Conservation (phyloP, 2,113 vertebrate genomes). For the Serinus canaria region DNA sequence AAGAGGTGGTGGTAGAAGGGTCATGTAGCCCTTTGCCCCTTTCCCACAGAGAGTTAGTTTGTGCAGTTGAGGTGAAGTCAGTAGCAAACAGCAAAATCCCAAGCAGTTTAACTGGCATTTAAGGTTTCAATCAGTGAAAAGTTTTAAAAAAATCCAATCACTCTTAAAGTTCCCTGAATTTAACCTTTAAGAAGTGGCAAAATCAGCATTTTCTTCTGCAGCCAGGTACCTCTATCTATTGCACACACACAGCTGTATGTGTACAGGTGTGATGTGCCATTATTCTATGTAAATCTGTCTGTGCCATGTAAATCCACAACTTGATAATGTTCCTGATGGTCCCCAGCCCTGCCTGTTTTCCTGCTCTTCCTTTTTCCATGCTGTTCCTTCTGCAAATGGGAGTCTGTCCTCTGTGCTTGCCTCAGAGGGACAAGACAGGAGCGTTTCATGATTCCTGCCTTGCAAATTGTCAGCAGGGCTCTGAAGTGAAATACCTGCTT, state of each 20-base stretch:
- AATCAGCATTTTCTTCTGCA: background rate
- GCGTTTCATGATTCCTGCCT: background rate
- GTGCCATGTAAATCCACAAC: background rate
- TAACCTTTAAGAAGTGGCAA: background rate
- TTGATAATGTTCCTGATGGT: background rate
- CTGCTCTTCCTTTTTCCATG: background rate
- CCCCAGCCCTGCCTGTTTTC: background rate
- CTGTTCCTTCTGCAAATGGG: background rate
- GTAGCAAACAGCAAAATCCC: background rate
- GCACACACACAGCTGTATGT: background rate
- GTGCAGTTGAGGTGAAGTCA: background rate
- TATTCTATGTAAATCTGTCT: background rate
- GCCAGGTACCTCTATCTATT: background rate
- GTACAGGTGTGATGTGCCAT: background rate
- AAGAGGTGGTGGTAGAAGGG: background rate
- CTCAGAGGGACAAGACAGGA: background rate
- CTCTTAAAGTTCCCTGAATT: background rate
- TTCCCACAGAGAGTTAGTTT: background rate
- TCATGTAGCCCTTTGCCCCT: accelerated
- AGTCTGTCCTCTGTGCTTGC: background rate
- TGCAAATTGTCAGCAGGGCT: background rate
- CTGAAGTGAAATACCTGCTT: background rate
- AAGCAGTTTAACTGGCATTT: background rate
- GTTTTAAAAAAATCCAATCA: background rate
- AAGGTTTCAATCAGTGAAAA: background rate